Base-by-base conservation (phyloP, 92 coral and sea anemone genomes). In the Epizoanthus scotinus region DNA sequence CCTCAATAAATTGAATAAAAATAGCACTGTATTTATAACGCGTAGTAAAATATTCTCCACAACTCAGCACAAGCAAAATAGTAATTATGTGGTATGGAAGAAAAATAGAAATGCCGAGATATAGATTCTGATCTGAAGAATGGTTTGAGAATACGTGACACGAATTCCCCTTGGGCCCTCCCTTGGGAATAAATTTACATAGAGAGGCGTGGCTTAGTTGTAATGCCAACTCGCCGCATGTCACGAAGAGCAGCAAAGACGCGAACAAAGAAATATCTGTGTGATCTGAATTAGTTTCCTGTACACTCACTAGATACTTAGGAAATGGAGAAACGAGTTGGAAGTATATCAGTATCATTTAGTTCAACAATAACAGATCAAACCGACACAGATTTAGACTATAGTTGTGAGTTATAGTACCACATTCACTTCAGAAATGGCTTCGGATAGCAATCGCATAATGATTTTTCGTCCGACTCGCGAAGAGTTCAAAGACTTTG, bases 381-480 rank as follows among this genome's bases (percentile, higher is more conserved):
- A 65, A n/a, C 47, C n/a, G 44, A 62, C 15, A 72, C 36, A 53
- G 63, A 34, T 12, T 17, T 8, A 42, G 26, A 50, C 38, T 28
- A 15, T 53, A 27, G 74, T 67, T 64, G 12, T 79, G 52, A 19
- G 19, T 34, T 47, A 29, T 18, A 63, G 25, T 71, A 25, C 60
- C 25, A 31, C 63, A 79, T 22, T 62, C 61, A 34, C 26, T 13
- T 14, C 19, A 14, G 15, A 15, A 5, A 95, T 95, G 99, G 88
- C 93, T 82, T 85, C 86, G 72, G 94, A 94, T 36, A 89, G 91
- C 64, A 87, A 65, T 61, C 86, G 91, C 62, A 91, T 95, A 53
- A 95, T 93, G 97, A 95, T 95, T 47, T 95, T 95, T 85, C 96
- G 97, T 79, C 99, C 99, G 40, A 93, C 96, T 19, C 85, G 89